A percentile compares a stretch with the other conserved stretches of the same genome.
These are phyloP conservation scores for Silurus glanis DNA, from an alignment of 2,113 vertebrate species.

Conservation along the genomic window DNA sequence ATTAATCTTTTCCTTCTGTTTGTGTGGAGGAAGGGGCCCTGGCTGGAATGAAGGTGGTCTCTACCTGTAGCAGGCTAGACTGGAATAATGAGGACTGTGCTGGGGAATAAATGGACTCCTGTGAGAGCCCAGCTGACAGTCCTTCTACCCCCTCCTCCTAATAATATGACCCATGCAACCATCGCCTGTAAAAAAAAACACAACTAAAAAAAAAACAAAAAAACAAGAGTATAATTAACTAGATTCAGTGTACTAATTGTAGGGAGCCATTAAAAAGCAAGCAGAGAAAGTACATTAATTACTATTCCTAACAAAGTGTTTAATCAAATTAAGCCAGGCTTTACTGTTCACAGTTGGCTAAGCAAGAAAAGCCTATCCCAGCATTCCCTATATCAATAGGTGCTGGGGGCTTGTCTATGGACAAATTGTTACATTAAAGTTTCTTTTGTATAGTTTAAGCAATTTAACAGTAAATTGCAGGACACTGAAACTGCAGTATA, in stretches of 20 bases:
- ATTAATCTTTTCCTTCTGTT: constrained; percentile 96
- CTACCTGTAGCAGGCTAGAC: constrained; percentile 78
- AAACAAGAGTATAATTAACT: constrained; percentile 85
- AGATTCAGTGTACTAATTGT: constrained; percentile 84
- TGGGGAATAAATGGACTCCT: constrained; percentile 81
- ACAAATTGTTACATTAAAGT: constrained; percentile 38
- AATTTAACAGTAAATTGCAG: constrained; percentile 29
- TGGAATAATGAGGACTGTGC: constrained; percentile 84
- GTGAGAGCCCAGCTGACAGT: constrained; percentile 78
- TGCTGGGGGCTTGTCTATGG: constrained; percentile 33
- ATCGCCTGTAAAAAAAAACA: constrained; percentile 70
- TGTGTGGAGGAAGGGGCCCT: constrained; percentile 73
- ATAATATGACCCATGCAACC: constrained; percentile 78
- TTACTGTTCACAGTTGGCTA: constrained; percentile 55
- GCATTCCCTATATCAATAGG: constrained; percentile 52
- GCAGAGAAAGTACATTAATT: constrained; percentile 89
- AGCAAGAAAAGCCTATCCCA: constrained; percentile 46
- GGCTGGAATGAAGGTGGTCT: constrained; percentile 70
- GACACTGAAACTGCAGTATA: constrained; percentile 4
- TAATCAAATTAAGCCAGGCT: constrained; percentile 81
- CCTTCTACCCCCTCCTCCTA: constrained; percentile 71
- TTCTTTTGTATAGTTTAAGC: constrained; percentile 43
- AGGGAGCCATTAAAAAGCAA: constrained; percentile 84
- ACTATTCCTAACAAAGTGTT: constrained; percentile 79
- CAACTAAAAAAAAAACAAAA: background rate